Evolutionary conservation across 2,888 invertebrate genomes (phyloP).

Genomic region (Pyrocoelia pectoralis): DNA sequence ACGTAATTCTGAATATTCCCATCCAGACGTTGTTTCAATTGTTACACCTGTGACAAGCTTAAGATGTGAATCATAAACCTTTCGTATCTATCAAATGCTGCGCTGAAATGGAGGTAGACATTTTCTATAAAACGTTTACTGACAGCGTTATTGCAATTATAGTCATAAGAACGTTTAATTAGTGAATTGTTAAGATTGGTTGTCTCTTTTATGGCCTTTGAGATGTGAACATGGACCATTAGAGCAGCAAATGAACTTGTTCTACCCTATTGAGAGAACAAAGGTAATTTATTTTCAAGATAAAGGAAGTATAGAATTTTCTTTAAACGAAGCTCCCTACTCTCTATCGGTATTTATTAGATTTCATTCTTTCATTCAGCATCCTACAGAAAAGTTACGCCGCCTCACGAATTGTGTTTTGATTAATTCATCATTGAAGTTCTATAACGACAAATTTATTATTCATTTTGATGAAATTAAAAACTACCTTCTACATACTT

Average conservation of each 20-base stretch:
- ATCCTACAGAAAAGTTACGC: neutral
- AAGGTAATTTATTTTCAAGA: conserved; percentile 22
- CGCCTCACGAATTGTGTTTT: neutral
- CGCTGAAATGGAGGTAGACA: conserved; percentile 14
- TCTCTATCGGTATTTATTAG: neutral
- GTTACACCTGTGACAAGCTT: conserved; percentile 23
- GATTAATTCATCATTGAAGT: no score
- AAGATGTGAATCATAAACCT: conserved; percentile 20
- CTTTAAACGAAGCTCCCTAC: conserved; percentile 14
- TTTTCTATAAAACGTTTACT: conserved; percentile 23
- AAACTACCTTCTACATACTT: no score
- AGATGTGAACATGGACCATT: conserved; percentile 21
- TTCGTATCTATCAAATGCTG: conserved; percentile 21
- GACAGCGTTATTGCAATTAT: conserved; percentile 24
- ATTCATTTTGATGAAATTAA: no score
- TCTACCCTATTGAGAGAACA: conserved; percentile 24
- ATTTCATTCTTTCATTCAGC: neutral
- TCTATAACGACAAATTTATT: no score
- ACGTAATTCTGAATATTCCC: conserved; percentile 30
- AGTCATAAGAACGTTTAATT: conserved; percentile 30
- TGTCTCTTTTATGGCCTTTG: conserved; percentile 30
- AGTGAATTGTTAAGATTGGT: conserved; percentile 37
- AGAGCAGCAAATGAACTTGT: conserved; percentile 31
- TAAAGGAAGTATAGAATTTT: conserved; percentile 19
- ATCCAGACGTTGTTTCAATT: conserved; percentile 13